These are phyloP conservation scores for Steatocranus sp. DNA, from an alignment of 2,797 vertebrate genomes.

Conservation along the genomic window DNA sequence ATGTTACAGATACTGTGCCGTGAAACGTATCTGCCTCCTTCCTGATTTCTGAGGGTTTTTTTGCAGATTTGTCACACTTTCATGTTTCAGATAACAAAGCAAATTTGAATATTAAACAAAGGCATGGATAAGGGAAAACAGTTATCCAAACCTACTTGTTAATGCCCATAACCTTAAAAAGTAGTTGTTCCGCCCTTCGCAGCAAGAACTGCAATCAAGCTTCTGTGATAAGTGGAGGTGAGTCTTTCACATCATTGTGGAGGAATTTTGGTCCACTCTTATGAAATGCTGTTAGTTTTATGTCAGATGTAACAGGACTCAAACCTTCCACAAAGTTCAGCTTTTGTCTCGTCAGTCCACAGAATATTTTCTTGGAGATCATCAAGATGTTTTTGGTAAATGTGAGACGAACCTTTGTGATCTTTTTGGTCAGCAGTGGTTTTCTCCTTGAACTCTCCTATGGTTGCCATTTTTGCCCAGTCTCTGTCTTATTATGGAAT, in stretches of 20 bases:
- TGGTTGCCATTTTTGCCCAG: too few species aligned
- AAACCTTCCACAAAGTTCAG: background rate
- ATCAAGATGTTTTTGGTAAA: too few species aligned
- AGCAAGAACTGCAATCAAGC: background rate
- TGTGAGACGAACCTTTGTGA: too few species aligned
- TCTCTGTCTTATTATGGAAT: too few species aligned
- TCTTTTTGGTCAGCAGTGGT: too few species aligned
- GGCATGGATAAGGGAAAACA: background rate
- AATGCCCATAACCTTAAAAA: background rate
- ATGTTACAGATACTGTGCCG: background rate
- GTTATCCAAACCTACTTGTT: background rate
- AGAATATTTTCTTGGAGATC: background rate
- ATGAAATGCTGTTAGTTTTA: background rate
- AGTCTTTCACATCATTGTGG: background rate
- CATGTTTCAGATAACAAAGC: background rate
- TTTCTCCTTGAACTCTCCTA: too few species aligned
- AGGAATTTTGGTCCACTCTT: background rate
- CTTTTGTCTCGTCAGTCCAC: background rate
- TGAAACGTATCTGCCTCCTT: background rate
- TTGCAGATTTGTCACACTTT: background rate
- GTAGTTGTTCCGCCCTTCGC: accelerated
- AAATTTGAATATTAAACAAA: background rate
- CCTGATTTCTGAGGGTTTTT: background rate
- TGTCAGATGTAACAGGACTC: background rate
- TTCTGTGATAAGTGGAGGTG: background rate